Percentiles rank a stretch among this genome's conserved stretches.
Evolutionary conservation across 2,797 vertebrate species (phyloP).

Genomic region (Lophotriccus pileatus): DNA sequence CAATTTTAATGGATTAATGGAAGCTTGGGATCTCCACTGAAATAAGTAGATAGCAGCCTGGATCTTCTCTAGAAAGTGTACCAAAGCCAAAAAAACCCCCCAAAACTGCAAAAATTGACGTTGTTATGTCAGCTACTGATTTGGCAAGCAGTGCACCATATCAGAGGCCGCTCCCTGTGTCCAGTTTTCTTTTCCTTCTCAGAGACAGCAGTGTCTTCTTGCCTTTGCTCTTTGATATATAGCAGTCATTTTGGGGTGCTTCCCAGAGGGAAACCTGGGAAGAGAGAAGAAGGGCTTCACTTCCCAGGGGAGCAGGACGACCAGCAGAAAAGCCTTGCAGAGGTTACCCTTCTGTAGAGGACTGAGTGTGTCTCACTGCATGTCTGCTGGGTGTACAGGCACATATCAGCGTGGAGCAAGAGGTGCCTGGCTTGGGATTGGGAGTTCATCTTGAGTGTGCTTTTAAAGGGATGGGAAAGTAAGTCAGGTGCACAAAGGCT

Average conservation of each 20-base stretch:
- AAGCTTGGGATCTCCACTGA: neutral
- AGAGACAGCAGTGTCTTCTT: neutral
- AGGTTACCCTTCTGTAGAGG: neutral
- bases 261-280: neutral
- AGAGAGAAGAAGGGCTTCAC: neutral
- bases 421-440: neutral
- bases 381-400: neutral
- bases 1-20: neutral
- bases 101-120: neutral
- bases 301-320: neutral
- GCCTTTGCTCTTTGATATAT: neutral
- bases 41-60: neutral
- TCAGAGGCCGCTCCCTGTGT: neutral
- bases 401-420: neutral
- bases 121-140: neutral
- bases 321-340: fast-evolving
- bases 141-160: fast-evolving
- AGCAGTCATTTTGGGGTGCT: neutral
- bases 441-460: fast-evolving
- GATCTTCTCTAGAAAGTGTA: neutral
- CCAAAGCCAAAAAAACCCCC: fast-evolving
- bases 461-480: neutral
- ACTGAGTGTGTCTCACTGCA: fast-evolving
- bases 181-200: neutral
- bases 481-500: neutral